Evolutionary conservation across 2,888 invertebrate genomes (phyloP).

Genomic region (Ctena decussata): DNA sequence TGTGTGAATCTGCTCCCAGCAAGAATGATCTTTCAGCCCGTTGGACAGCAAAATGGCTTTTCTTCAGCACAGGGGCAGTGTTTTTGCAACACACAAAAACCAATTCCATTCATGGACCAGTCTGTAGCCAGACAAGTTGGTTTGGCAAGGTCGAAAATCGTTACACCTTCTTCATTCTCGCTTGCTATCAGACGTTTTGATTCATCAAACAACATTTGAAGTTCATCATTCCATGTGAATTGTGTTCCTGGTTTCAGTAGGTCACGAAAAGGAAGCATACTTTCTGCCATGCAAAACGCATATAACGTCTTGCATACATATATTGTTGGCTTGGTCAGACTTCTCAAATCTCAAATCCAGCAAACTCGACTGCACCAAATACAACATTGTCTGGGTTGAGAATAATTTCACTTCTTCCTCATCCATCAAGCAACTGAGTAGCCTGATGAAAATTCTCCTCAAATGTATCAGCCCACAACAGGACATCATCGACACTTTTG

Average conservation of each 20-base stretch:
- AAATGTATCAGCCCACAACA: conserved; percentile 41
- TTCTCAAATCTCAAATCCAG: conserved; percentile 57
- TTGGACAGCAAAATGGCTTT: conserved; percentile 45
- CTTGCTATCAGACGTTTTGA: conserved; percentile 23
- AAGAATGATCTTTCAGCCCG: conserved; percentile 56
- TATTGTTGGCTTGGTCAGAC: conserved; percentile 62
- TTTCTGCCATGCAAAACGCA: conserved; percentile 67
- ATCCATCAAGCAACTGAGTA: conserved; percentile 64
- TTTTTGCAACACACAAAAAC: conserved; percentile 51
- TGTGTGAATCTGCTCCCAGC: conserved; percentile 60
- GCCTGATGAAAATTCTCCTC: conserved; percentile 66
- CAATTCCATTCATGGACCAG: conserved; percentile 66
- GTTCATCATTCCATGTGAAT: conserved; percentile 51
- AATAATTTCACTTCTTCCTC: conserved; percentile 65
- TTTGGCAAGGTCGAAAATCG: conserved; percentile 11
- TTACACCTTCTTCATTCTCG: neutral
- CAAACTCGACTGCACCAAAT: conserved; percentile 56
- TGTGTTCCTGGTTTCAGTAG: conserved; percentile 64
- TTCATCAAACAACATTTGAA: conserved; percentile 43
- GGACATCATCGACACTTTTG: conserved; percentile 62
- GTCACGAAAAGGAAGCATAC: conserved; percentile 51
- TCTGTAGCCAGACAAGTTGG: conserved; percentile 75
- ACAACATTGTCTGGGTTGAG: conserved; percentile 68
- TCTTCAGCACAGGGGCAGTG: conserved; percentile 35
- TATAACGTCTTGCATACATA: conserved; percentile 65